Percentiles rank a stretch among this genome's conserved stretches.
phyloP scores from a whole-genome alignment of 2,113 vertebrate species.

The Lanius ludovicianus region DNA sequence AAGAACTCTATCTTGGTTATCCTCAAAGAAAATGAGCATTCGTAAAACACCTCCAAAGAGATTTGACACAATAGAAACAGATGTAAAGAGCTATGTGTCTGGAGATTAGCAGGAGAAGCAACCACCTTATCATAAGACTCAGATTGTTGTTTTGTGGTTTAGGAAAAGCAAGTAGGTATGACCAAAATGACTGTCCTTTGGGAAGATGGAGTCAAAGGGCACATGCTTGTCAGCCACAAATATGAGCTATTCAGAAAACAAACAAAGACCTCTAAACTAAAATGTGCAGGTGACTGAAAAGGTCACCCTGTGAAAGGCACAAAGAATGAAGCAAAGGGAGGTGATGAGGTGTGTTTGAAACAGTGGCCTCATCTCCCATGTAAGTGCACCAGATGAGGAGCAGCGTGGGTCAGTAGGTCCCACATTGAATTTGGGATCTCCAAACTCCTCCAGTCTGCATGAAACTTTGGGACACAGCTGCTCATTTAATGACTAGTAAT shows the following conservation, averaged over 20 bases:
- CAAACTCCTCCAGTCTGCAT: neutral
- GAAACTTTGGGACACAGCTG: slow-evolving; percentile 12
- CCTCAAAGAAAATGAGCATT: neutral
- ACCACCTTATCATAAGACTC: neutral
- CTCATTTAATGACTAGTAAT: slow-evolving; percentile 34
- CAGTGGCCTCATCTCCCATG: neutral
- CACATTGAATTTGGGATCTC: neutral
- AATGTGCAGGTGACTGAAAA: slow-evolving; percentile 27
- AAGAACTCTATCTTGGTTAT: neutral
- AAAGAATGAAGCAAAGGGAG: slow-evolving; percentile 12
- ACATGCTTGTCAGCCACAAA: slow-evolving; percentile 9
- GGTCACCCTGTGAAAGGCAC: slow-evolving; percentile 18
- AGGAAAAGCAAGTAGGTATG: slow-evolving; percentile 59
- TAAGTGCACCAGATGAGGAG: neutral
- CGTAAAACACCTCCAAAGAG: neutral
- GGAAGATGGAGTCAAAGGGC: slow-evolving; percentile 59
- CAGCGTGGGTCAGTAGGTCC: slow-evolving; percentile 31
- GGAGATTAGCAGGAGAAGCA: slow-evolving; percentile 19
- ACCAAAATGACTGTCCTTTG: slow-evolving; percentile 47
- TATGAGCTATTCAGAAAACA: slow-evolving; percentile 39
- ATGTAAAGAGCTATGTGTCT: neutral
- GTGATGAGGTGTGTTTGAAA: slow-evolving; percentile 29
- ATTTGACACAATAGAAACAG: slow-evolving; percentile 14
- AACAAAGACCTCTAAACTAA: slow-evolving; percentile 47
- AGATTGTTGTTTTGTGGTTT: slow-evolving; percentile 43